Percentiles rank a stretch among this genome's conserved stretches.
Evolutionary conservation across 92 coral and sea anemone genomes (phyloP).

Genomic region (Muricea muricata): DNA sequence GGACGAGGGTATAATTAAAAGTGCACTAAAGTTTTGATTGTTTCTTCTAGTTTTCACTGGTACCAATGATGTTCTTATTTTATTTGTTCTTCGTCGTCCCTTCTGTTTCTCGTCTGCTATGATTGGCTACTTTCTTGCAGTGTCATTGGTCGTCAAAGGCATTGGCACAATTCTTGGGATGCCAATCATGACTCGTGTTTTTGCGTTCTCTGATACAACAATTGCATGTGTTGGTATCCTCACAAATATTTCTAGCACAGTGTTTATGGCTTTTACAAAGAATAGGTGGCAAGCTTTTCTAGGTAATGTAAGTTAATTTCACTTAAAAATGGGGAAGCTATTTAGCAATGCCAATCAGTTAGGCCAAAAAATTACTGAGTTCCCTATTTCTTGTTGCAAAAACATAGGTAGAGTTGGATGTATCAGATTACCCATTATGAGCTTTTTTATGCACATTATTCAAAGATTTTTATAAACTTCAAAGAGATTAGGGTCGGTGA

Average conservation of each 20-base stretch:
- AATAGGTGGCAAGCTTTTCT: constrained; percentile 82
- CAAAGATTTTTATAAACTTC: too few species aligned
- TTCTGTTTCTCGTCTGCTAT: constrained; percentile 71
- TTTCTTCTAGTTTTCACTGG: constrained; percentile 81
- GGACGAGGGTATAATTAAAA: background rate
- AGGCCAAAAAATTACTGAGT: too few species aligned
- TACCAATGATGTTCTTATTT: constrained; percentile 73
- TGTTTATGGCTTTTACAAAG: constrained; percentile 77
- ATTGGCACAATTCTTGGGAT: constrained; percentile 80
- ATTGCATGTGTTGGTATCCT: constrained; percentile 76
- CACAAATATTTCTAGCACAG: constrained; percentile 53
- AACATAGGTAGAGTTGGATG: too few species aligned
- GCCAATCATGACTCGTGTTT: constrained; percentile 70
- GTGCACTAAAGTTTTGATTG: background rate
- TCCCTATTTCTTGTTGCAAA: too few species aligned
- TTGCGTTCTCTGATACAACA: constrained; percentile 72
- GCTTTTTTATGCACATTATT: too few species aligned
- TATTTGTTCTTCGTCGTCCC: constrained; percentile 79
- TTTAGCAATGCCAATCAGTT: too few species aligned
- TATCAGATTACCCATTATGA: too few species aligned
- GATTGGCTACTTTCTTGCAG: constrained; percentile 85
- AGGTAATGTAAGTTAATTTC: constrained; percentile 66
- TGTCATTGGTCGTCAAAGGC: constrained; percentile 64
- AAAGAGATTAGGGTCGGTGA: too few species aligned
- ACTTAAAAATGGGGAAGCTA: too few species aligned